These are phyloP conservation scores for Liposcelis brunnea DNA, from an alignment of 2,888 invertebrate species.

Conservation along the genomic window DNA sequence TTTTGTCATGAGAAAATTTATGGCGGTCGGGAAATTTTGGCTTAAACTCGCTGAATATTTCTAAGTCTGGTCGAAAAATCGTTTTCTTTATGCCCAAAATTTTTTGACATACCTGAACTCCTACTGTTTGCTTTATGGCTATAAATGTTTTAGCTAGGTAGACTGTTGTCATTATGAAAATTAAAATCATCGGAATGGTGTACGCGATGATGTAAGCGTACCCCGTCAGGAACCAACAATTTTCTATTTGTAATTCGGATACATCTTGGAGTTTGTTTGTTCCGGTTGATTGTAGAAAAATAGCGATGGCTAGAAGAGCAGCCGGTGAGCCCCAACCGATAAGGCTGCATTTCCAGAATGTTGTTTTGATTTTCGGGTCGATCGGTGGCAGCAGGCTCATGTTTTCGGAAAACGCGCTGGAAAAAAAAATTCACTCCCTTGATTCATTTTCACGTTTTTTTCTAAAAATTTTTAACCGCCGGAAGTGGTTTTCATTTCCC, in stretches of 20 bases:
- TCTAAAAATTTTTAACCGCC: no score
- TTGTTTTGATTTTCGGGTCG: constrained; percentile 28
- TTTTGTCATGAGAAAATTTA: no score
- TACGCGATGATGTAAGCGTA: constrained; percentile 19
- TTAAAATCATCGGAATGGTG: constrained; percentile 19
- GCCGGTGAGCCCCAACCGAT: constrained; percentile 48
- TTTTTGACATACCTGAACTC: constrained; percentile 13
- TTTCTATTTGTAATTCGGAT: constrained; percentile 30
- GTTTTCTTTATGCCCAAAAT: no score
- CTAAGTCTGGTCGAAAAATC: not conserved
- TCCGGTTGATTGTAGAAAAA: constrained; percentile 33
- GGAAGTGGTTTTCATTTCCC: no score
- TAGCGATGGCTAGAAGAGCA: constrained; percentile 33
- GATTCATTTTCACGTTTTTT: no score
- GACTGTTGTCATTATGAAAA: constrained; percentile 19
- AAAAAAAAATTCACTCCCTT: no score
- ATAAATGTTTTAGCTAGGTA: constrained; percentile 20
- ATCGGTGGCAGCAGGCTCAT: constrained; percentile 28
- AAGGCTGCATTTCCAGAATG: constrained; percentile 35
- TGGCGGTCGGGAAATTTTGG: no score
- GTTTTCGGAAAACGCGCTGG: constrained; percentile 26
- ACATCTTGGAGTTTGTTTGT: constrained; percentile 30
- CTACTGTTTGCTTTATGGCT: constrained; percentile 18
- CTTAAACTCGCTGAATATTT: no score
- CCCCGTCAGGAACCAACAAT: constrained; percentile 31